Evolutionary conservation across 2,113 vertebrate genomes (phyloP), one percentile per base, ranked within the genome.

Genomic region (Synodontis membranacea): DNA sequence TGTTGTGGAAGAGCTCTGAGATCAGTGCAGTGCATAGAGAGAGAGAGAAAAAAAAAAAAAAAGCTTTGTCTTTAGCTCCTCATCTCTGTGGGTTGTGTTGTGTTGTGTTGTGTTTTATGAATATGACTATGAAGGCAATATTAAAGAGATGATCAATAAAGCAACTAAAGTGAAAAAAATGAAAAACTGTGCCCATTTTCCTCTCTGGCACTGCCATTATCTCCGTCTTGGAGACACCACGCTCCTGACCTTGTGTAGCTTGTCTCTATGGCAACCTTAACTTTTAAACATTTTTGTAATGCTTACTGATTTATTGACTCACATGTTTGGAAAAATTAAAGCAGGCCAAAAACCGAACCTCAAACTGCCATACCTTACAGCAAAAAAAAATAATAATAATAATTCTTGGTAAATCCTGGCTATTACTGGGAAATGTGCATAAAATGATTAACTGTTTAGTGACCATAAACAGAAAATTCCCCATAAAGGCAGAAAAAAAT

Each of bases 261-360:
- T 80, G 74, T 80, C 75, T 86, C 84, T 86, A 68, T 86, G 48
- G 84, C 75, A 86, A 86, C 82, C 34, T 28, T 72, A 11, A 72
- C 64, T 70, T 54, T 52, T 37, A 52, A 42, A 72, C n/a, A 70
- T 52, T 50, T 83, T 81, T 81, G 78, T 62, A 56, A 78, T n/a
- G n/a, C n/a, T n/a, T n/a, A n/a, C n/a, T n/a, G 75, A 85, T 62
- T 75, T 58, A 84, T 21, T 84, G 82, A 44, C 46, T 85, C n/a
- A 28, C n/a, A 50, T 56, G n/a, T 74, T 8, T 60, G 42, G 14
- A 58, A 42, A 84, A 75, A 56, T 48, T 12, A 46, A 37, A 60
- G 54, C 25, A 15, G 64, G 70, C 50, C 70, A 60, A 75, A 46
- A 39, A 42, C 19, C 34, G 25, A 79, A 79, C 48, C 44, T 76